Conservation (phyloP, 2,888 invertebrate genomes). For the Apoda limacodes region DNA sequence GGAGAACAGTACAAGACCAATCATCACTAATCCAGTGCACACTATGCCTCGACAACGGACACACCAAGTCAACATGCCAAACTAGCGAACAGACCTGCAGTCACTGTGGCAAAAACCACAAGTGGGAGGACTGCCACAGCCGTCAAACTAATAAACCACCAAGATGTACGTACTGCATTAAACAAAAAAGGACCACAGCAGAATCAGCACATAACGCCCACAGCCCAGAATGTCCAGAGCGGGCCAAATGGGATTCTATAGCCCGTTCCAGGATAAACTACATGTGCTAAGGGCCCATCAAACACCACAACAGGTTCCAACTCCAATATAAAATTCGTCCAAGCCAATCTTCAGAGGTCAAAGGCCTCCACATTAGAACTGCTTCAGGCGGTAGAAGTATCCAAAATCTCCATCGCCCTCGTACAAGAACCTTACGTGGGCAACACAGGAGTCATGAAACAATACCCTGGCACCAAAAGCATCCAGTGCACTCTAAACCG, state of each 20-base stretch:
- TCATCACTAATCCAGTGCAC: conserved; percentile 18
- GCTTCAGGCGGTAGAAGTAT: too few relatives aligned
- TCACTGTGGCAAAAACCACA: conserved; percentile 18
- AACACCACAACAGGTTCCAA: too few relatives aligned
- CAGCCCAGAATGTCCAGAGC: not conserved
- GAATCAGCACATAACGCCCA: not conserved
- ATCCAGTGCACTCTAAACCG: conserved; percentile 20
- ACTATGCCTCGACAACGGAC: conserved; percentile 22
- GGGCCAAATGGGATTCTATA: not conserved
- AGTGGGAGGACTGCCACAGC: not conserved
- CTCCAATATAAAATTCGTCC: not conserved
- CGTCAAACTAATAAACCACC: not conserved
- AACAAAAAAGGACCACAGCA: not conserved
- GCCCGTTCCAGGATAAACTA: not conserved
- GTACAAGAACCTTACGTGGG: too few relatives aligned
- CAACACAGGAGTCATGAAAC: conserved; percentile 10
- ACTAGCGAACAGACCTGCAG: conserved; percentile 16
- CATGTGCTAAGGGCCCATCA: conserved; percentile 8
- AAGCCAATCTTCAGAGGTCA: too few relatives aligned
- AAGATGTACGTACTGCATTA: not conserved
- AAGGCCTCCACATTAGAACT: too few relatives aligned
- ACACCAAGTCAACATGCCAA: conserved; percentile 19
- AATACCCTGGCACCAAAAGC: conserved; percentile 13
- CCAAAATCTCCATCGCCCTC: too few relatives aligned
- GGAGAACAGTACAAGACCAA: conserved; percentile 13